Evolutionary conservation across 2,113 vertebrate genomes (phyloP).

Genomic region (Solea solea): DNA sequence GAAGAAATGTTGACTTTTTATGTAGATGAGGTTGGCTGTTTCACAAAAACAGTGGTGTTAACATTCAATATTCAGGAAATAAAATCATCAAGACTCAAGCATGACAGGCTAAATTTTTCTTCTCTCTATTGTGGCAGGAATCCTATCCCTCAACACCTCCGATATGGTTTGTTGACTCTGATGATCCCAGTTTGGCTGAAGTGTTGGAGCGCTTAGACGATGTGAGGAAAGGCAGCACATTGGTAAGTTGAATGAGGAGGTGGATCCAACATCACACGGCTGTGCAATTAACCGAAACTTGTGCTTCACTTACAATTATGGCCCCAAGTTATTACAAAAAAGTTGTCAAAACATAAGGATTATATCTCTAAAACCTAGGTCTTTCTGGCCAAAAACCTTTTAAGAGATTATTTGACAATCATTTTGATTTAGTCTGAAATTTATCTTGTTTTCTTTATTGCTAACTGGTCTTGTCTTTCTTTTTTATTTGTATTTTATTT

Average conservation of each 20-base stretch:
- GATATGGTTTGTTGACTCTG: constrained; percentile 99
- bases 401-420: too few species aligned
- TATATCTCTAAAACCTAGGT: too few species aligned
- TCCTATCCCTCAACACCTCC: constrained; percentile 95
- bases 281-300: too few species aligned
- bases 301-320: too few species aligned
- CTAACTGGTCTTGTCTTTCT: too few species aligned
- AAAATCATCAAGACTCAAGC: neutral
- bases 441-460: too few species aligned
- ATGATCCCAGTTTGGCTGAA: constrained; percentile 96
- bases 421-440: too few species aligned
- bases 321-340: too few species aligned
- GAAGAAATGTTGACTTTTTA: constrained; percentile 20
- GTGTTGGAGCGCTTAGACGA: constrained; percentile 95
- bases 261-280: neutral
- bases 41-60: neutral
- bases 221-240: constrained; percentile 92
- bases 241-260: constrained; percentile 81
- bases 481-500: too few species aligned
- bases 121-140: constrained; percentile 81
- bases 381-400: too few species aligned
- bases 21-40: constrained; percentile 4
- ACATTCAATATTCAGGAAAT: neutral
- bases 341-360: too few species aligned
- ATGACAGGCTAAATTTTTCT: neutral